These are phyloP conservation scores for Gasterosteus nipponicus DNA, from an alignment of 2,113 vertebrate genomes.

Conservation along the genomic window DNA sequence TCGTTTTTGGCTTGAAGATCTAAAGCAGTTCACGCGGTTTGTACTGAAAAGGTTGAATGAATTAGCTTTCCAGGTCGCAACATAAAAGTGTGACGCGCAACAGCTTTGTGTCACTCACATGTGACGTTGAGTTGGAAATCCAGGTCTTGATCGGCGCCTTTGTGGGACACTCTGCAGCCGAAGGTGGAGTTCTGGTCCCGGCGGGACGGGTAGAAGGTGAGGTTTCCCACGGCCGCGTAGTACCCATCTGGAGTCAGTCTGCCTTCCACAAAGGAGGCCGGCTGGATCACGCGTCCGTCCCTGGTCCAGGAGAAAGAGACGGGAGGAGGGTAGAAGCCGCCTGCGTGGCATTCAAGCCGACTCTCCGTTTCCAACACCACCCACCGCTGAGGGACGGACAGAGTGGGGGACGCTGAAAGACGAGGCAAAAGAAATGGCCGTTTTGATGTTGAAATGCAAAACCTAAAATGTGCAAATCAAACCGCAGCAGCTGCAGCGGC, in stretches of 20 bases:
- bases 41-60: neutral
- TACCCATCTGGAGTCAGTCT: conserved; percentile 62
- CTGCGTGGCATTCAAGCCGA: conserved; percentile 70
- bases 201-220: conserved; percentile 69
- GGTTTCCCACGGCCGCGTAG: conserved; percentile 68
- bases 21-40: neutral
- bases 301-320: conserved; percentile 79
- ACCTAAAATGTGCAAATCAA: neutral
- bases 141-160: conserved; percentile 42
- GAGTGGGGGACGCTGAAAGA: conserved; percentile 58
- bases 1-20: neutral
- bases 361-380: conserved; percentile 67
- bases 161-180: conserved; percentile 76
- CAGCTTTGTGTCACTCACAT: conserved; percentile 63
- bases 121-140: conserved; percentile 73
- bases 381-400: conserved; percentile 68
- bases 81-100: neutral
- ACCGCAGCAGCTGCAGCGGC: neutral
- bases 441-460: neutral
- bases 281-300: conserved; percentile 56
- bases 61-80: neutral
- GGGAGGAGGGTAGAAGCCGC: conserved; percentile 75
- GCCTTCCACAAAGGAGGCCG: conserved; percentile 36
- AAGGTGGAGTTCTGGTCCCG: conserved; percentile 76
- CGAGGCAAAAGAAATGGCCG: neutral